Conservation (phyloP, 1,140 invertebrate species). For the Pseudomyrmex concolor region DNA sequence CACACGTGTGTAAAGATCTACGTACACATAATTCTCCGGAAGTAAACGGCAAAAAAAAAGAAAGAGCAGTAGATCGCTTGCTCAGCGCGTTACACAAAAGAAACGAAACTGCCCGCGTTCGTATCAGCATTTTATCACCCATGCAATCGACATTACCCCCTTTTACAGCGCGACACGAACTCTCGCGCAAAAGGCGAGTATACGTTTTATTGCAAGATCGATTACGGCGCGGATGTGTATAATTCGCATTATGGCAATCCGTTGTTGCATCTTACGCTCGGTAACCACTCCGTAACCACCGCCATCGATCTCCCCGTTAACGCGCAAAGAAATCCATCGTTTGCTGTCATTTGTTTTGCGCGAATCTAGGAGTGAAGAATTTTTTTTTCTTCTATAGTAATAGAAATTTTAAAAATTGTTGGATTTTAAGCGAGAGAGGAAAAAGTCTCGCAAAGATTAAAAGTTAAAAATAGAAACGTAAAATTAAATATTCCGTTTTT, state of each 20-base stretch:
- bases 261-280: not conserved
- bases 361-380: not conserved
- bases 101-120: conserved; percentile 44
- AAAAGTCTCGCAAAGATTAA: not conserved
- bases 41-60: conserved; percentile 38
- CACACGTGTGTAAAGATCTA: conserved; percentile 15
- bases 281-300: not conserved
- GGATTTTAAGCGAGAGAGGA: not conserved
- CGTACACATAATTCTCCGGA: conserved; percentile 17
- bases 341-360: not conserved
- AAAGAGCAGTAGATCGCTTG: conserved; percentile 27
- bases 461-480: not conserved
- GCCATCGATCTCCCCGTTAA: too few species aligned
- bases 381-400: not conserved
- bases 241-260: conserved; percentile 11
- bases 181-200: conserved; percentile 1
- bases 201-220: conserved; percentile 49
- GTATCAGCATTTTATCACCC: conserved; percentile 55
- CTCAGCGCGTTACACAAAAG: conserved; percentile 48
- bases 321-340: not conserved
- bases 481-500: not conserved
- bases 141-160: conserved; percentile 59
- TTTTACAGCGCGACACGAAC: conserved; percentile 55
- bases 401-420: not conserved
- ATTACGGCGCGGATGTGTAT: conserved; percentile 17